Evolutionary conservation across 1,140 invertebrate species (phyloP).

Genomic region (Drosophila bocki): DNA sequence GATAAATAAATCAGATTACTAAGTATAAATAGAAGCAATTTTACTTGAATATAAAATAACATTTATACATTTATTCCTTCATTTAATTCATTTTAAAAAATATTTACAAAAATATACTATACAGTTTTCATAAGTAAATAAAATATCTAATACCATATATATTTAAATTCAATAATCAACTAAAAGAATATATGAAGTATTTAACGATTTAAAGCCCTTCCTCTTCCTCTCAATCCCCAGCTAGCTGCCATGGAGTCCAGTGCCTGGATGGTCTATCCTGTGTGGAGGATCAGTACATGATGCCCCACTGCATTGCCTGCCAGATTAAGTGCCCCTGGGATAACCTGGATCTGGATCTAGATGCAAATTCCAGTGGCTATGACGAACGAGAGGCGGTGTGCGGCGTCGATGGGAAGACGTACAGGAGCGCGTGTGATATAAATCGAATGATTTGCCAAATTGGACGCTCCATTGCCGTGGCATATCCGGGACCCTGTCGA

Average conservation of each 20-base stretch:
- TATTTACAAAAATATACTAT: background rate
- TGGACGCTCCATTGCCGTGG: slow-evolving; percentile 92
- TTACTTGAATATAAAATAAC: background rate
- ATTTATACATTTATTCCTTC: background rate
- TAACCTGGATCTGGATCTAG: slow-evolving; percentile 63
- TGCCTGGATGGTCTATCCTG: slow-evolving; percentile 93
- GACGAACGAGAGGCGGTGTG: slow-evolving; percentile 89
- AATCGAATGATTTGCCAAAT: slow-evolving; percentile 92
- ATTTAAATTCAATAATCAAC: background rate
- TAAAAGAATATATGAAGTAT: background rate
- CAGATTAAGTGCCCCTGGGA: slow-evolving; percentile 88
- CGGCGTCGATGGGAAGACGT: slow-evolving; percentile 94
- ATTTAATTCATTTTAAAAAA: too few species aligned
- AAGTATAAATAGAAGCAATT: background rate
- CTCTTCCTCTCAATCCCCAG: slow-evolving; percentile 84
- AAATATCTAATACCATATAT: background rate
- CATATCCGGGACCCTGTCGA: slow-evolving; percentile 94
- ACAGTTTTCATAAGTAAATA: background rate
- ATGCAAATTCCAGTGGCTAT: slow-evolving; percentile 44
- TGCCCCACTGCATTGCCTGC: slow-evolving; percentile 93
- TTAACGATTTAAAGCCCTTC: background rate
- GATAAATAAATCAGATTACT: background rate
- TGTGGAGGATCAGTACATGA: slow-evolving; percentile 93
- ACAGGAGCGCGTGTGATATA: slow-evolving; percentile 94
- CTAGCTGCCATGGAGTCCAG: slow-evolving; percentile 91